Evolutionary conservation across 2,888 invertebrate species (phyloP).

Genomic region (Prionchulus punctatus): DNA sequence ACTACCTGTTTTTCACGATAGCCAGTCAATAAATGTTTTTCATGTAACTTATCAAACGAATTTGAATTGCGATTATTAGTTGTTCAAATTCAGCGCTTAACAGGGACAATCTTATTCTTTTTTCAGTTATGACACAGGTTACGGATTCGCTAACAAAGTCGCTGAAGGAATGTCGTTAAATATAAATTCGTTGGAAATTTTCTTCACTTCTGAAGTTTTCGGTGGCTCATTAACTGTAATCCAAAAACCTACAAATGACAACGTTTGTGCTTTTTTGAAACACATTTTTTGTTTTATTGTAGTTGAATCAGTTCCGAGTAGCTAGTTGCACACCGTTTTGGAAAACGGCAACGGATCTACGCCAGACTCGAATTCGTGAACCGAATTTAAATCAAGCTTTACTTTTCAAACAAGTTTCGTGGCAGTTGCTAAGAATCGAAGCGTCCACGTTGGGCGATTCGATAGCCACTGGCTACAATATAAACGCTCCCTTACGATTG

Average conservation of each 20-base stretch:
- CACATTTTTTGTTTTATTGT: conserved; percentile 18
- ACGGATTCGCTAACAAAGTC: conserved; percentile 75
- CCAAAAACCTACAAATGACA: not conserved
- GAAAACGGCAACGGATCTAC: conserved; percentile 59
- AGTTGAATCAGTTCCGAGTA: conserved; percentile 79
- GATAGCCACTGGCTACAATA: conserved; percentile 14
- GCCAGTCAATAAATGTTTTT: too few relatives aligned
- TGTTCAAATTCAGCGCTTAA: too few relatives aligned
- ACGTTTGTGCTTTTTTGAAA: not conserved
- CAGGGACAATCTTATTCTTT: too few relatives aligned
- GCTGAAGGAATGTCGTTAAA: conserved; percentile 91
- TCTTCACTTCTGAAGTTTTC: conserved; percentile 84
- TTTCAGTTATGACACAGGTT: too few relatives aligned
- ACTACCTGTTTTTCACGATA: too few relatives aligned
- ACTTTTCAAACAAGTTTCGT: conserved; percentile 84
- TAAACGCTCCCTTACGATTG: conserved; percentile 55
- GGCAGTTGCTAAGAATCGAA: conserved; percentile 91
- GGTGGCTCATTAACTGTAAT: conserved; percentile 79
- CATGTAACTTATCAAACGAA: too few relatives aligned
- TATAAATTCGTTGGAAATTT: conserved; percentile 82
- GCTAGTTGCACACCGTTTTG: conserved; percentile 86
- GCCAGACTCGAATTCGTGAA: conserved; percentile 78
- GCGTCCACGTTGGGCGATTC: conserved; percentile 46
- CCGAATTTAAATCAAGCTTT: conserved; percentile 69
- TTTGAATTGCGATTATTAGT: too few relatives aligned